A percentile compares a stretch with the other conserved stretches of the same genome.
Evolutionary conservation across 2,113 vertebrate species (phyloP).

Genomic region (Festucalex cinctus): DNA sequence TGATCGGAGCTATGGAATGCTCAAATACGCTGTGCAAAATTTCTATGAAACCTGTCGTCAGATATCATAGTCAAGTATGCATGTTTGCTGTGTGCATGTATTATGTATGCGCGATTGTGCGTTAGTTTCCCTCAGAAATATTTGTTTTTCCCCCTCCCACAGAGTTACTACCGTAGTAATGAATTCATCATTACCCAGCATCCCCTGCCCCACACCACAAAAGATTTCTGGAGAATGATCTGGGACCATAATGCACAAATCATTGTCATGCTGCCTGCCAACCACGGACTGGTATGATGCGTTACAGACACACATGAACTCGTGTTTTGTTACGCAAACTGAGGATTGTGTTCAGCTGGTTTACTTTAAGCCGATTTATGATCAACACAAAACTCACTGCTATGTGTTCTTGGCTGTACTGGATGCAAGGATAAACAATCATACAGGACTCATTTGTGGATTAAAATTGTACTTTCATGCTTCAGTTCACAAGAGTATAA

Average conservation of each 20-base stretch:
- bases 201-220: slow-evolving; percentile 91
- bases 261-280: slow-evolving; percentile 94
- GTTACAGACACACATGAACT: not conserved
- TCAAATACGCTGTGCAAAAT: not conserved
- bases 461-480: too few species aligned
- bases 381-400: not conserved
- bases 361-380: not conserved
- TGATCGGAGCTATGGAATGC: not conserved
- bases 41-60: not conserved
- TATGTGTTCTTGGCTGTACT: not conserved
- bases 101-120: not conserved
- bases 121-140: not conserved
- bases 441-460: too few species aligned
- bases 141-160: slow-evolving; percentile 6
- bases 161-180: slow-evolving; percentile 92
- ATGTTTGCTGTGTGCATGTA: not conserved
- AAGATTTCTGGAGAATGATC: slow-evolving; percentile 98
- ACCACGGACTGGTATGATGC: slow-evolving; percentile 84
- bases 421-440: not conserved
- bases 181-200: slow-evolving; percentile 97
- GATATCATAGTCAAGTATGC: too few species aligned
- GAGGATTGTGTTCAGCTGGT: not conserved
- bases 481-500: too few species aligned
- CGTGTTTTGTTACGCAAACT: not conserved
- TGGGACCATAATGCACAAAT: slow-evolving; percentile 97